A percentile compares a stretch with the other conserved stretches of the same genome.
These are phyloP conservation scores for Doryteuthis pealeii DNA, from an alignment of 1,140 invertebrate genomes.

Conservation along the genomic window DNA sequence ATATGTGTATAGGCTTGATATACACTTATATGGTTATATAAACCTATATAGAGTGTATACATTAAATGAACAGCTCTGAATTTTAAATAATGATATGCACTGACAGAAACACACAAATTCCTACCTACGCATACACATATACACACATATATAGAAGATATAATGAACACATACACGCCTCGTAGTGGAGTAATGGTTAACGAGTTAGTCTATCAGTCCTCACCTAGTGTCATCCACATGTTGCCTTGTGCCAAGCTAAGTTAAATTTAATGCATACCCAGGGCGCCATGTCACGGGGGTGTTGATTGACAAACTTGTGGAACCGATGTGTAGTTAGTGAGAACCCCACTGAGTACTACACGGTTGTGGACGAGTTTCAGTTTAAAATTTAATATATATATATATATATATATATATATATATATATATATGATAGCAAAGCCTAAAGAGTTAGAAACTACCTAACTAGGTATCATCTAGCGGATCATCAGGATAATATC, in stretches of 20 bases:
- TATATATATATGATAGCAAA: too few relatives aligned
- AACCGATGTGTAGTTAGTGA: not conserved
- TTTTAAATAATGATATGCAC: not conserved
- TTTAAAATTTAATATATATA: too few relatives aligned
- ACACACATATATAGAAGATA: not conserved
- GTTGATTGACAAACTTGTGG: not conserved
- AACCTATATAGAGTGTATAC: not conserved
- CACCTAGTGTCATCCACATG: not conserved
- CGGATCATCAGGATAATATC: too few relatives aligned
- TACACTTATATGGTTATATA: not conserved
- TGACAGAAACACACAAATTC: not conserved
- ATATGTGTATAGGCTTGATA: not conserved
- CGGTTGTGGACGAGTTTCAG: too few relatives aligned
- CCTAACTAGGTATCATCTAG: too few relatives aligned
- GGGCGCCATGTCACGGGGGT: not conserved
- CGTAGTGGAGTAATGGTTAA: too few relatives aligned
- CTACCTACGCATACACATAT: not conserved
- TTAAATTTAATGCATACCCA: not conserved
- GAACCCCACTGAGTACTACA: too few relatives aligned
- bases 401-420: too few relatives aligned
- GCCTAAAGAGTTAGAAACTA: too few relatives aligned
- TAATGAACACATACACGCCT: not conserved
- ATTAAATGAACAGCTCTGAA: not conserved
- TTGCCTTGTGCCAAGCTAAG: not conserved
- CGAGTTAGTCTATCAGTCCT: not conserved